Percentiles rank a stretch among this genome's conserved stretches.
phyloP scores from a whole-genome alignment of 2,797 vertebrate species.

The Cichlasoma orientale region DNA sequence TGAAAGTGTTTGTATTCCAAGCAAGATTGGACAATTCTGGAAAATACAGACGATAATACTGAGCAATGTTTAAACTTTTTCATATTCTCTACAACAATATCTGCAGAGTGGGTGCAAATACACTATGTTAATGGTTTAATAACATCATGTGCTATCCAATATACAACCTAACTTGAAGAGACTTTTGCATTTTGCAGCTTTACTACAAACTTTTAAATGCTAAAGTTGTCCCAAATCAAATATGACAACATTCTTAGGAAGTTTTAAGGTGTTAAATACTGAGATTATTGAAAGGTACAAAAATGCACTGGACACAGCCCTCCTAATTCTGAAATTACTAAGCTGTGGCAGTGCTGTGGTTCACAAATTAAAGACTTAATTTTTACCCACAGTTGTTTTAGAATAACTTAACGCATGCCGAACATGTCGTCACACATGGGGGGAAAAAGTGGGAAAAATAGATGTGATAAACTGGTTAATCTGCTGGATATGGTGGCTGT shows the following conservation, averaged over 20 bases:
- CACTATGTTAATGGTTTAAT: too few species aligned
- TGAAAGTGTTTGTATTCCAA: not conserved
- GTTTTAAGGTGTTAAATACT: not conserved
- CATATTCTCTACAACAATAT: too few species aligned
- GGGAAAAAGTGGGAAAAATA: not conserved
- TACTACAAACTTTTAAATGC: too few species aligned
- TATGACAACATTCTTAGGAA: not conserved
- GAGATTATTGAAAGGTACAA: not conserved
- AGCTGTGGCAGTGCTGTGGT: not conserved
- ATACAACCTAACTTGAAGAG: too few species aligned
- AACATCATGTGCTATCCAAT: too few species aligned
- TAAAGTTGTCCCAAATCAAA: not conserved
- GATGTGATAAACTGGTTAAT: too few species aligned
- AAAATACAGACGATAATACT: too few species aligned
- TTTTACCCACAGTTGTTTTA: not conserved
- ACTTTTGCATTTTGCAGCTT: too few species aligned
- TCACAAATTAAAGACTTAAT: too few species aligned
- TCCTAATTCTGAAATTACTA: not conserved
- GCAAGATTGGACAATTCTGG: too few species aligned
- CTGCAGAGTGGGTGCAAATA: too few species aligned
- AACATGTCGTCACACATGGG: not conserved
- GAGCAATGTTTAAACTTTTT: too few species aligned
- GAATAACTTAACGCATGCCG: not conserved
- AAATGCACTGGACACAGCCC: not conserved
- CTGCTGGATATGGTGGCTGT: not conserved